Base-by-base conservation (phyloP, 2,888 invertebrate genomes). In the Melitaea athalia region DNA sequence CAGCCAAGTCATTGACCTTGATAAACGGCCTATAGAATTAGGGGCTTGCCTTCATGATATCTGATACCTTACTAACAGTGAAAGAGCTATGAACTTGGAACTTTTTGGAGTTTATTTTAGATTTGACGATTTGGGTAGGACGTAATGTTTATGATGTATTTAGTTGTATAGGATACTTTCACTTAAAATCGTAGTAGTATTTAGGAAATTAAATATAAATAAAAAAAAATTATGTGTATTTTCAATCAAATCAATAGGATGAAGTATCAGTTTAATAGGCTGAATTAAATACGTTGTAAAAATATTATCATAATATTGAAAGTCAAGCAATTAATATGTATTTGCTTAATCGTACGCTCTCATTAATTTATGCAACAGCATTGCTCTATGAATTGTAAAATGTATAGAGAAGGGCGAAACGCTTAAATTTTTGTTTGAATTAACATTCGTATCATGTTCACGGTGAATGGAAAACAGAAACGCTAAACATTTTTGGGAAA, bases 341-440 rank as follows among this genome's bases (percentile, higher is more conserved):
- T 63, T 60, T 62, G 14, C 53, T 62, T 69, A 69, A 64, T 69
- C 42, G 14, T 45, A 52, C 47, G 67, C 47, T 68, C 68, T 66
- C 63, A 59, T 64, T 68, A 66, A 63, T 62, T 68, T 68, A 63
- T 62, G 62, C 64, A 63, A 74, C 72, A 63, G 71, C 72, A n/a
- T 45, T 50, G 62, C 55, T 60, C 47, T 63, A 52, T 61, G 57
- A 55, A 31, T 59, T 65, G 49, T 31, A 7, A 12, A 17, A 24
- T 52, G 68, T 69, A 69, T 59, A 59, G 43, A 63, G 10, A 24
- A 3, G n/a, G 42, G 15, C 57, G n/a, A 10, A 57, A 42, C 15
- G 42, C 14, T 12, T 24, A 24, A 24, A 24, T 24, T 57, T 10
- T 33, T 17, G 8, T 55, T 33, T 55, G 0, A 53, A 55, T 57